Evolutionary conservation across 53 echinoderm and acorn worm species (phyloP), one percentile per base, ranked within the genome.

Genomic region (Temnopleurus reevesii): DNA sequence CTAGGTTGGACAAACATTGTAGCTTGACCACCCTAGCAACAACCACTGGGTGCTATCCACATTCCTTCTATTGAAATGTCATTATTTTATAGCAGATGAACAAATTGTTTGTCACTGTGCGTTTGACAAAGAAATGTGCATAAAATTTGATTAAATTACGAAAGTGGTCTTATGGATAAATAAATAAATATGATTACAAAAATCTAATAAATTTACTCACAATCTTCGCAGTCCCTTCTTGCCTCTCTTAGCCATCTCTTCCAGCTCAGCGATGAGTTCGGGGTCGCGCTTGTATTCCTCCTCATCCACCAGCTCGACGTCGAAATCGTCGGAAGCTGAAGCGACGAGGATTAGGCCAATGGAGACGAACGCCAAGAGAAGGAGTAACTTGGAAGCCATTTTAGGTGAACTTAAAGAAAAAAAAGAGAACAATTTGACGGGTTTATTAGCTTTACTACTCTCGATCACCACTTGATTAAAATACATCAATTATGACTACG

Each of bases 361-460:
- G 46, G 79, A 79, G 12, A 47, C 79, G 79, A 79, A 79, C 46
- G 79, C 79, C 46, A 79, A 28, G 0, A 79, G 29, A 47, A 79
- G 79, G 13, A 47, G 49, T 2, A 79, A 27, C 79, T 79, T 79
- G 79, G 46, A 47, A 15, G 49, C 51, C 79, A 79, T 79, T 25
- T 10, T 24, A 5, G 28, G 0, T 17, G 25, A 21, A 76, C 15
- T 15, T 77, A 17, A 15, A 46, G 7, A 8, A 17, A 1, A 46
- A 45, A 4, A 77, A 64, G 5, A 26, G 2, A 64, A 18, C 17
- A 4, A 35, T 34, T 18, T 12, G 35, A 64, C 23, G 0, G 15
- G 0, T 19, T 5, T 9, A 17, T 34, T 0, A 17, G 33, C 5
- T 34, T 34, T 34, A 1, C 56, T 8, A 56, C n/a, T n/a, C n/a